phyloP scores from a whole-genome alignment of 2,888 invertebrate genomes.

The Agriotes lineatus region DNA sequence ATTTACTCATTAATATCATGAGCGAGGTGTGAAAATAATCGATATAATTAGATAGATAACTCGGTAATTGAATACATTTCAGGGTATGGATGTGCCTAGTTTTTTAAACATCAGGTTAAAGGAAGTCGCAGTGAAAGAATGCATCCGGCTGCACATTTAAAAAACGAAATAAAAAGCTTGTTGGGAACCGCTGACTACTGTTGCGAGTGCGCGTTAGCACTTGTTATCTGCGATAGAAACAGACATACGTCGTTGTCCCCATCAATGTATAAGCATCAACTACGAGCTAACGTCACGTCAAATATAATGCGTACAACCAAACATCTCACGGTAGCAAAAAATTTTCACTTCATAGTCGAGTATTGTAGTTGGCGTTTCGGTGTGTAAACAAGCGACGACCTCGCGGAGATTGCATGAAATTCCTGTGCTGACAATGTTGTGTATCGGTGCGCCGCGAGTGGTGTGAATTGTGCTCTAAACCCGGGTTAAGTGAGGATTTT shows the following conservation, averaged over 20 bases:
- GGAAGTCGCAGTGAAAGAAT: slow-evolving; percentile 10
- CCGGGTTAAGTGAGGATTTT: neutral
- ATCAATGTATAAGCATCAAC: neutral
- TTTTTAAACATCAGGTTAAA: neutral
- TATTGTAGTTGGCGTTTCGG: slow-evolving; percentile 51
- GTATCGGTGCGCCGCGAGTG: neutral
- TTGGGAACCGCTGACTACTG: neutral
- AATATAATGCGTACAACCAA: neutral
- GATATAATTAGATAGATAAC: too few relatives aligned
- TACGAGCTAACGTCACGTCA: neutral
- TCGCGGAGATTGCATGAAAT: slow-evolving; percentile 29
- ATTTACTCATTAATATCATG: too few relatives aligned
- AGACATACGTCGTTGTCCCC: neutral
- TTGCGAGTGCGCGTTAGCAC: neutral
- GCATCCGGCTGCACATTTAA: neutral
- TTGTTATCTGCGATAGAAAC: neutral
- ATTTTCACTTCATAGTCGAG: slow-evolving; percentile 52
- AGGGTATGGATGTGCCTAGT: neutral
- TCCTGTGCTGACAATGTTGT: slow-evolving; percentile 22
- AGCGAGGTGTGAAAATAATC: too few relatives aligned
- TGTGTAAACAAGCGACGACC: slow-evolving; percentile 37
- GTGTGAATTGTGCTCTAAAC: slow-evolving; percentile 13
- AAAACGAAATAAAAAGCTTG: neutral
- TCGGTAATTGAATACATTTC: too few relatives aligned
- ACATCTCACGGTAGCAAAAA: slow-evolving; percentile 41